Conservation (phyloP, 2,888 invertebrate genomes). For the Fragum sueziense region DNA sequence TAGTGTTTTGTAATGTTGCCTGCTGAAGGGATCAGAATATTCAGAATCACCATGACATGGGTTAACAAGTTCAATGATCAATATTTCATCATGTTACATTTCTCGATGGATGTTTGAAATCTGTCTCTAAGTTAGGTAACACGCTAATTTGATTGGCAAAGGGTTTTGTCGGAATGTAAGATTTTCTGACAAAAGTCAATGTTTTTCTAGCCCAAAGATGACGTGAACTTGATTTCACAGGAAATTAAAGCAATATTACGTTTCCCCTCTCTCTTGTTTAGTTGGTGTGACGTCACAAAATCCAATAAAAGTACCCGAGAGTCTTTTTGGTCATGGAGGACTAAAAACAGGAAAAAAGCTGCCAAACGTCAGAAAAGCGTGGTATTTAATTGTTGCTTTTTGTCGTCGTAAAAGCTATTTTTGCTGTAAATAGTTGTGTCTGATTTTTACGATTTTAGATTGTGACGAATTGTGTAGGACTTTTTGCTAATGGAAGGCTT, state of each 20-base stretch:
- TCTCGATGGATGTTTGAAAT: no score
- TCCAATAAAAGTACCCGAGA: not conserved
- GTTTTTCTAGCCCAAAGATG: not conserved
- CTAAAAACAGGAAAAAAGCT: not conserved
- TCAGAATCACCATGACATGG: no score
- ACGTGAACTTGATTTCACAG: slow-evolving; percentile 17
- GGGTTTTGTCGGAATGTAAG: not conserved
- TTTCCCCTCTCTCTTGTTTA: not conserved
- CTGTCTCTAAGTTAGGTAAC: no score
- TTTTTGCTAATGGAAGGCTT: not conserved
- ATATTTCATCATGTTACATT: no score
- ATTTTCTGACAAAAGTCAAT: not conserved
- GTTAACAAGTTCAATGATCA: no score
- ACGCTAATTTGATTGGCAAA: not conserved
- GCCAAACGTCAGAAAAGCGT: not conserved
- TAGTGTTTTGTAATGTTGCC: no score
- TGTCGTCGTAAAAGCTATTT: not conserved
- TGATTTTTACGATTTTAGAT: not conserved
- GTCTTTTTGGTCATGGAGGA: not conserved
- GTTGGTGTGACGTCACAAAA: slow-evolving; percentile 2
- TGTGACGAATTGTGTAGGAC: not conserved
- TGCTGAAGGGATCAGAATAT: no score
- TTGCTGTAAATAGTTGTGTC: not conserved
- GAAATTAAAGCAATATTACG: slow-evolving; percentile 22
- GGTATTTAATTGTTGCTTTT: not conserved